Base-by-base conservation (phyloP, 1,140 invertebrate species). In the Caerostris darwini region DNA sequence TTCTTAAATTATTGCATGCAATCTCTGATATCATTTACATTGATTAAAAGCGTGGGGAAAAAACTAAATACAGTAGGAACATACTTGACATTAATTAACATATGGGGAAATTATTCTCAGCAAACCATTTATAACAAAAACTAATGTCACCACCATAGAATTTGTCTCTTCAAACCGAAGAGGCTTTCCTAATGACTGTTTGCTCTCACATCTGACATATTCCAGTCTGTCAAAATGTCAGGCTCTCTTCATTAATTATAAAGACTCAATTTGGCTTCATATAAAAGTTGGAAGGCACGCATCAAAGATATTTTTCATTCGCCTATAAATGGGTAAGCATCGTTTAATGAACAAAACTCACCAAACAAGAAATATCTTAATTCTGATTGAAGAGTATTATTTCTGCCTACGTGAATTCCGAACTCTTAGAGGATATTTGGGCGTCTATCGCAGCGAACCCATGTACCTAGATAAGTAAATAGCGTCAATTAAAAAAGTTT, bases 131-230 rank as follows among this genome's bases (percentile, higher is more conserved):
- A 69, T 69, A 69, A 69, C 17, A n/a, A 7, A 56, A 56, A 7
- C 10, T 59, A 61, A 54, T 34, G 59, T 88, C 86, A 54, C 14
- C 50, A 34, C 34, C 10, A 17, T 14, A 67, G 50, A 88, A 88
- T 88, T 88, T 88, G 86, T 88, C 86, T 88, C 58, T 64, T 7
- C 17, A 88, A 88, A 88, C n/a, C 50, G 50, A 59, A 59, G 86
- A 34, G 86, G 86, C 50, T 61, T 67, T 34, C 57, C 50, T 88
- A 88, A 61, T 64, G 86, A 53, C 50, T 88, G 19, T 67, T 88
- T 53, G 50, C 19, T 53, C 14, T 88, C 61, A 88, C 19, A 12
- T 67, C 67, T 88, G 86, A 67, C 86, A 61, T 61, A 88, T 88
- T 64, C 86, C 14, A 67, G 34, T 64, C 3, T 64, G 86, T 88